Evolutionary conservation across 2,113 vertebrate species (phyloP), one percentile per base, ranked within the genome.

Genomic region (Scortum barcoo): DNA sequence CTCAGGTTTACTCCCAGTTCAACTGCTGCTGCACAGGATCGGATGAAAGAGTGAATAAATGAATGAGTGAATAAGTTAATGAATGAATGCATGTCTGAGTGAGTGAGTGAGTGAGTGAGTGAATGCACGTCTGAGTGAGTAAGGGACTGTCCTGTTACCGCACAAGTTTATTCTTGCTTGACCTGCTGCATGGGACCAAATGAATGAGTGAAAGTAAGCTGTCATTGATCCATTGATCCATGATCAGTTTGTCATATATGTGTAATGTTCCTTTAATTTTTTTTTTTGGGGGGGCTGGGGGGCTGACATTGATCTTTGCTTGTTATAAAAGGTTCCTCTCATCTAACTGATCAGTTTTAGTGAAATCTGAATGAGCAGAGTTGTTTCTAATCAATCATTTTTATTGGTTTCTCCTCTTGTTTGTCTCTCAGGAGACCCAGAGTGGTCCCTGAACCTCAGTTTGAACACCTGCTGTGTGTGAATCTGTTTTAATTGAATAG

Each of bases 251-350:
- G n/a, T n/a, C n/a, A n/a, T n/a, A n/a, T n/a, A n/a, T 44, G 20
- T 40, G 5, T n/a, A 56, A 26, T 33, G 16, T 8, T n/a, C 56
- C 80, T 46, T 48, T 28, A 67, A 11, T n/a, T n/a, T n/a, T n/a
- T n/a, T n/a, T n/a, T n/a, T n/a, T n/a, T n/a, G n/a, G n/a, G n/a
- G n/a, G n/a, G n/a, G n/a, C n/a, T n/a, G n/a, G n/a, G n/a, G n/a
- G n/a, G n/a, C 77, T 65, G 56, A 58, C 5, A 4, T 46, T 56
- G 69, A 44, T 58, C 54, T 78, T 84, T 78, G 51, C 53, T 62
- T 56, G 50, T 61, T 61, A 26, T 71, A 82, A 66, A 75, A 17
- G 12, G 33, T 53, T 36, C 7, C 26, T 30, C 19, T 80, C 7
- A 66, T 80, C 57, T 63, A 42, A 51, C 5, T 30, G 30, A 60